phyloP scores from a whole-genome alignment of 2,888 invertebrate species.

The Tromatobia lineatoria region DNA sequence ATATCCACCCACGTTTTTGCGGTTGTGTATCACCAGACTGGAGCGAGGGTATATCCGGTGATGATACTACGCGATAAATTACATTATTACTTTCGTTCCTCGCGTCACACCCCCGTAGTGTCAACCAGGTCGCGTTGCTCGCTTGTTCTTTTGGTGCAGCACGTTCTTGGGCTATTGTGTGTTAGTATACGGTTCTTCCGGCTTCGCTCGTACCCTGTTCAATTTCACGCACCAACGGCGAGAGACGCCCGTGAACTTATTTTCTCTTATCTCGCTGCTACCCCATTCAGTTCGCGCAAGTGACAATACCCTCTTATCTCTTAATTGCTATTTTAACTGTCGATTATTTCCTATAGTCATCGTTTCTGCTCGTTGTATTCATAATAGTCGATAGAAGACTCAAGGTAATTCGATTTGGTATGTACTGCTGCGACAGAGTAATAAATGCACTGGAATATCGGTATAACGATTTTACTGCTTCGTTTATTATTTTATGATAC shows the following conservation, averaged over 20 bases:
- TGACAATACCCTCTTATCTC: slow-evolving; percentile 65
- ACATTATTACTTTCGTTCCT: slow-evolving; percentile 58
- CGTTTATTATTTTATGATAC: background rate
- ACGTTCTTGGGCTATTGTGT: slow-evolving; percentile 28
- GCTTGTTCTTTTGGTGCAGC: slow-evolving; percentile 16
- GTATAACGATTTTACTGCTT: background rate
- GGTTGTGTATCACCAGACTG: slow-evolving; percentile 50
- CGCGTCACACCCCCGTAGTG: slow-evolving; percentile 65
- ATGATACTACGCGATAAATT: slow-evolving; percentile 63
- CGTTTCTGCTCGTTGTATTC: background rate
- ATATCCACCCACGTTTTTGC: slow-evolving; percentile 64
- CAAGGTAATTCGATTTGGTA: background rate
- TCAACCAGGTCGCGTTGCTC: slow-evolving; percentile 48
- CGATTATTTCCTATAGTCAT: slow-evolving; percentile 13
- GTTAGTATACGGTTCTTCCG: slow-evolving; percentile 52
- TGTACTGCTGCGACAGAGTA: background rate
- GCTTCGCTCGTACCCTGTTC: slow-evolving; percentile 47
- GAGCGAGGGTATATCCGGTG: slow-evolving; percentile 62
- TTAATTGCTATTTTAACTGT: slow-evolving; percentile 53
- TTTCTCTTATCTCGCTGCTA: slow-evolving; percentile 44
- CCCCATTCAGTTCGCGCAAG: slow-evolving; percentile 18
- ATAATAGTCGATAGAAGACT: background rate
- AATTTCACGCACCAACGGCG: slow-evolving; percentile 67
- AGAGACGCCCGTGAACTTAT: slow-evolving; percentile 49
- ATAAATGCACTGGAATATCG: background rate